Evolutionary conservation across 2,797 vertebrate species (phyloP), one percentile per base, ranked within the genome.

Genomic region (Cynodonichthys magdalenae): DNA sequence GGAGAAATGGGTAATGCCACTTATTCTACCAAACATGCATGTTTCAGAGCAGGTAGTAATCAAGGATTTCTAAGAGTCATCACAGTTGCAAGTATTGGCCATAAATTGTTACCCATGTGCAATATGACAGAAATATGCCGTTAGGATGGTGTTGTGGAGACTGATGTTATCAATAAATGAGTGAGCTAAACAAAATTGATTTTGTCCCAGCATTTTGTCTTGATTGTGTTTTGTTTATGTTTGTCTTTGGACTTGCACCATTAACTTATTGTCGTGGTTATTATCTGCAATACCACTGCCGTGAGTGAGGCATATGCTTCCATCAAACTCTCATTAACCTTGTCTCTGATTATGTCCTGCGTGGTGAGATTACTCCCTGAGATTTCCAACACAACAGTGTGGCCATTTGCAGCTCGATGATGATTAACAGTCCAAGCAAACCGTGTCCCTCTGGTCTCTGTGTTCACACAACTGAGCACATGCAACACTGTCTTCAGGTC

Each of bases 271-370:
- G 83, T 87, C 65, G 46, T 80, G 44, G 71, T 85, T 85, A 84
- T 89, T 87, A 84, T 83, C 77, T 53, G 70, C 77, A 70, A 73
- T 74, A 78, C 76, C 53, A 75, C 72, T 66, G 66, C 73, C 54
- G 54, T 67, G 82, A 75, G 85, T 69, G 69, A 84, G 86, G 82
- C 89, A 90, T 90, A 93, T 90, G 89, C 85, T 89, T 90, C 87
- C 88, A 90, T 91, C 89, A 91, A 92, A 91, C 85, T 87, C 90
- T 89, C 89, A 89, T 92, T 92, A 92, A 92, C 90, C 92, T 92
- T 92, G 90, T 87, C 81, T 86, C 86, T 90, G 89, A 91, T 90
- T 87, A 90, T 83, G 79, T 85, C 83, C 86, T 85, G 80, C 78
- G 55, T 81, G 60, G 84, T 47, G 83, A 84, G 75, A 89, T 84